phyloP scores from a whole-genome alignment of 2,888 invertebrate species.

The Phyllotreta cruciferae region DNA sequence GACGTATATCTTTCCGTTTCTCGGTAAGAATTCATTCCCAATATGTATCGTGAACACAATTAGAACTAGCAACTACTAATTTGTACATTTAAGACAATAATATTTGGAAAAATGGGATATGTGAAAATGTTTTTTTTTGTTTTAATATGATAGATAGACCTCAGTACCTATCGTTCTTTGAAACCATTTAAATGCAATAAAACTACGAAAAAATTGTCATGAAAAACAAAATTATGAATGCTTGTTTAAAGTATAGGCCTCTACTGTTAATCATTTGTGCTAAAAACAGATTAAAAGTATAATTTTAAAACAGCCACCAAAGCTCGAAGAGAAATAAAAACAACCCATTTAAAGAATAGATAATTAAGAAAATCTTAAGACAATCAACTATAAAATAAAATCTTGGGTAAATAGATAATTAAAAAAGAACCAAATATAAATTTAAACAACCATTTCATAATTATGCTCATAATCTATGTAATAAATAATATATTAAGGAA shows the following conservation, averaged over 20 bases:
- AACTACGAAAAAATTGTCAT: constrained; percentile 1
- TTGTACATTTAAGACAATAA: constrained; percentile 43
- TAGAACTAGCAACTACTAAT: constrained; percentile 37
- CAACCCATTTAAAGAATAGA: neutral
- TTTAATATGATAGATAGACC: constrained; percentile 15
- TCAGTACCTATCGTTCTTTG: constrained; percentile 26
- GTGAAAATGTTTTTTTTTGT: constrained; percentile 40
- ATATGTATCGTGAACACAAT: constrained; percentile 31
- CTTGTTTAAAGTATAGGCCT: constrained; percentile 11
- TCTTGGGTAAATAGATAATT: too few species aligned
- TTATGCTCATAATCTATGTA: constrained; percentile 14
- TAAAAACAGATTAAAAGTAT: constrained; percentile 14
- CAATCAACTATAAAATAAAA: neutral
- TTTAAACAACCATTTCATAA: neutral
- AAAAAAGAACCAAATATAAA: too few species aligned
- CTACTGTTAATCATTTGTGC: constrained; percentile 9
- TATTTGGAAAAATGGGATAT: constrained; percentile 45
- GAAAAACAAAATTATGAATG: neutral
- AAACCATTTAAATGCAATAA: constrained; percentile 31
- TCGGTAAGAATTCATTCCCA: neutral
- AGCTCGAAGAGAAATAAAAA: too few species aligned
- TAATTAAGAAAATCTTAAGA: too few species aligned
- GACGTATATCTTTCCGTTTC: too few species aligned
- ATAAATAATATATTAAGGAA: constrained; percentile 8
- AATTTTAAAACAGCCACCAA: constrained; percentile 7